Conservation (phyloP, 2,888 invertebrate genomes). For the Nemotelus nigrinus region DNA sequence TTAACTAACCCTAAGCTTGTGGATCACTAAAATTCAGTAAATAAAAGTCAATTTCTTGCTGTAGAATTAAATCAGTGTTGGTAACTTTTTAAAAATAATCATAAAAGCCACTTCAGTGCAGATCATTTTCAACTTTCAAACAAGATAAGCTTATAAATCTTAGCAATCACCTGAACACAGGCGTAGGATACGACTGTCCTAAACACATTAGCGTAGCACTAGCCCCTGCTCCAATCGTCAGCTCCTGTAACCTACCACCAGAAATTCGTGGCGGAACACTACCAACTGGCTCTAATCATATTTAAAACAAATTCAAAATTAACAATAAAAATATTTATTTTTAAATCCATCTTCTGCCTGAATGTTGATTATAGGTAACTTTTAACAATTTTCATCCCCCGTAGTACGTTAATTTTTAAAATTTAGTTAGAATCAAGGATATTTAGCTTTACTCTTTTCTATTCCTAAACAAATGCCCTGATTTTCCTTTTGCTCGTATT, state of each 20-base stretch:
- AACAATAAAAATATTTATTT: neutral
- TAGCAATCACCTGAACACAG: slow-evolving; percentile 66
- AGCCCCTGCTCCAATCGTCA: slow-evolving; percentile 55
- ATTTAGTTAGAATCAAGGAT: too few relatives aligned
- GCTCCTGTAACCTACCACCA: slow-evolving; percentile 68
- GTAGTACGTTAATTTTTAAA: too few relatives aligned
- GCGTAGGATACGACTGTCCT: slow-evolving; percentile 69
- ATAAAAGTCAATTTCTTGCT: too few relatives aligned
- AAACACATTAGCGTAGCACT: slow-evolving; percentile 66
- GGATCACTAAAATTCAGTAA: too few relatives aligned
- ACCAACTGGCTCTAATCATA: slow-evolving; percentile 66
- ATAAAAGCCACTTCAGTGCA: neutral
- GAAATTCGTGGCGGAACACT: slow-evolving; percentile 67
- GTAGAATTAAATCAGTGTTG: too few relatives aligned
- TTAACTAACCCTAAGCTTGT: too few relatives aligned
- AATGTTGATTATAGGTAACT: slow-evolving; percentile 42
- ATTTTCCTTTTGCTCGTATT: too few relatives aligned
- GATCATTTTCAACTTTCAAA: too few relatives aligned
- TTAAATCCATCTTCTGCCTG: slow-evolving; percentile 8
- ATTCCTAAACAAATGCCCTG: too few relatives aligned
- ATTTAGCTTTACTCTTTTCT: too few relatives aligned
- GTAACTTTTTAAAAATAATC: neutral
- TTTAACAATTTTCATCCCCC: neutral
- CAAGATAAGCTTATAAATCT: too few relatives aligned
- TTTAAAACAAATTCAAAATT: neutral